Evolutionary conservation across 2,888 invertebrate genomes (phyloP).

Genomic region (Lissocephala sabroskyi): DNA sequence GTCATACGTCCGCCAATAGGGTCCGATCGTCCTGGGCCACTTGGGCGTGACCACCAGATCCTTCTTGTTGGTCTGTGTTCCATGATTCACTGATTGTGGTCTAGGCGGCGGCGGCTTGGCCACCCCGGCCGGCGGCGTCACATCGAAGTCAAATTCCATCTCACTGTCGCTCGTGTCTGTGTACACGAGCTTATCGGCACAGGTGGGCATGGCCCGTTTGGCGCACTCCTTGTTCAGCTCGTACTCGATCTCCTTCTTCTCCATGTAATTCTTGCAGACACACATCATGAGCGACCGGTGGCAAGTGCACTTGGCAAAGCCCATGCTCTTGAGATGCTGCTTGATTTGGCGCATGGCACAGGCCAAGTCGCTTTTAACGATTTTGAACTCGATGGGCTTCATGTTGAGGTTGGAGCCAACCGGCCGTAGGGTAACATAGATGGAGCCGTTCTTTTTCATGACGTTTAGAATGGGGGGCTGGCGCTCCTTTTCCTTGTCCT

Average conservation of each 20-base stretch:
- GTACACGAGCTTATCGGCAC: slow-evolving; percentile 52
- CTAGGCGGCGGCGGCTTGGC: slow-evolving; percentile 75
- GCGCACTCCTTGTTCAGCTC: slow-evolving; percentile 74
- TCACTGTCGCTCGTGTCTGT: slow-evolving; percentile 73
- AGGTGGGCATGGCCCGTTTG: slow-evolving; percentile 39
- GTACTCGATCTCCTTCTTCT: slow-evolving; percentile 73
- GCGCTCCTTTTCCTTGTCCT: slow-evolving; percentile 23
- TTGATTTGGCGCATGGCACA: slow-evolving; percentile 75
- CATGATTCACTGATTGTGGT: slow-evolving; percentile 74
- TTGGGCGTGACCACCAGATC: slow-evolving; percentile 70
- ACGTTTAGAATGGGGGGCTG: slow-evolving; percentile 77
- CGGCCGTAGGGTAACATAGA: slow-evolving; percentile 79
- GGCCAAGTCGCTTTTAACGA: slow-evolving; percentile 75
- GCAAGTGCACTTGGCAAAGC: slow-evolving; percentile 75
- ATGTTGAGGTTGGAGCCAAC: slow-evolving; percentile 78
- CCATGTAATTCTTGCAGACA: slow-evolving; percentile 52
- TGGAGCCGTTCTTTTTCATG: slow-evolving; percentile 78
- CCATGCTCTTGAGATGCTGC: slow-evolving; percentile 74
- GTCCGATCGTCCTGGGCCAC: slow-evolving; percentile 39
- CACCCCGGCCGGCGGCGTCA: slow-evolving; percentile 80
- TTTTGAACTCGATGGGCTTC: slow-evolving; percentile 79
- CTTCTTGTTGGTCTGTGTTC: slow-evolving; percentile 76
- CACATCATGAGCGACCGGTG: slow-evolving; percentile 73
- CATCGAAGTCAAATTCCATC: slow-evolving; percentile 80
- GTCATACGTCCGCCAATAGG: slow-evolving; percentile 54